Evolutionary conservation across 2,888 invertebrate genomes (phyloP).

Genomic region (Metallyticus violacea): DNA sequence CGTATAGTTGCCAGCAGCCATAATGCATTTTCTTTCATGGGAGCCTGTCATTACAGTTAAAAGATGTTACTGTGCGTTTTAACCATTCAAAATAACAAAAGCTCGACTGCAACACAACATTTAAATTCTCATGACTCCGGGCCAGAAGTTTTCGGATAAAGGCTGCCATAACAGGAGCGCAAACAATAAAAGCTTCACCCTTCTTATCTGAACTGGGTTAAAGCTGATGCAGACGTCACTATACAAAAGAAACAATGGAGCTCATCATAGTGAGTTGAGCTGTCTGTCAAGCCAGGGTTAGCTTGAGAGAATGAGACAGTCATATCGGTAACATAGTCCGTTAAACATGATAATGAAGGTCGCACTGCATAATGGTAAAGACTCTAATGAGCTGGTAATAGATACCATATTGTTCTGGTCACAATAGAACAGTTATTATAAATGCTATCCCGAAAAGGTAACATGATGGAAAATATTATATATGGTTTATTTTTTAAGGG

Average conservation of each 20-base stretch:
- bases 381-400: no score
- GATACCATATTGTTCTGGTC: no score
- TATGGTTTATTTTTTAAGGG: no score
- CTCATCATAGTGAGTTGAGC: background rate
- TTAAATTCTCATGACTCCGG: background rate
- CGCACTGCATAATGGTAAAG: no score
- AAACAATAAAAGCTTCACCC: background rate
- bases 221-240: background rate
- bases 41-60: background rate
- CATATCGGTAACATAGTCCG: background rate
- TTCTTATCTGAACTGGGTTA: background rate
- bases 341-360: background rate
- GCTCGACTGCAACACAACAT: background rate
- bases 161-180: background rate
- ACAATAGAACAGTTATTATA: no score
- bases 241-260: background rate
- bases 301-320: background rate
- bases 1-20: no score
- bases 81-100: background rate
- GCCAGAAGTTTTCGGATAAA: background rate
- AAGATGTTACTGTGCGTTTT: background rate
- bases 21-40: no score
- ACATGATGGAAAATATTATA: no score
- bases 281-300: background rate
- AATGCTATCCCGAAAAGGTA: no score